phyloP scores from a whole-genome alignment of 1,140 invertebrate genomes.

The Apis laboriosa region DNA sequence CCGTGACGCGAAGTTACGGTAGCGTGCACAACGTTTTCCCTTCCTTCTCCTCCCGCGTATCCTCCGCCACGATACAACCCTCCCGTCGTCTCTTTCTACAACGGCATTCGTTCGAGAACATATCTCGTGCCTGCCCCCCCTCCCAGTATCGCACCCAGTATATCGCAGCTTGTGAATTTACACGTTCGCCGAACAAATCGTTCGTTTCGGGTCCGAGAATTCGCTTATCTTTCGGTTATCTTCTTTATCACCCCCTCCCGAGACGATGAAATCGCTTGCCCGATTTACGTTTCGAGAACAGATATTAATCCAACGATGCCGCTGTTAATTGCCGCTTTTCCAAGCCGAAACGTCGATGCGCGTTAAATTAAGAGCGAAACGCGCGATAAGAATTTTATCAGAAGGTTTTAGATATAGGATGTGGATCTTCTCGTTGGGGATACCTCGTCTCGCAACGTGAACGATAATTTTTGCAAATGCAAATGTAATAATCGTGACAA shows the following conservation, averaged over 20 bases:
- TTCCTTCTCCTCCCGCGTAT: constrained; percentile 37
- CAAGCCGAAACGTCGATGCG: too few species aligned
- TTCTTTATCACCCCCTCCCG: not conserved
- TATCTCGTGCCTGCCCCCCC: not conserved
- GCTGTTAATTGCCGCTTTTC: too few species aligned
- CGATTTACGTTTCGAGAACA: too few species aligned
- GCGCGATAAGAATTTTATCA: too few species aligned
- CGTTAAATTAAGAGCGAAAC: too few species aligned
- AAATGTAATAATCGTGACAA: too few species aligned
- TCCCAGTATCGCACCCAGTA: not conserved
- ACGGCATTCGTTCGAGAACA: constrained; percentile 45
- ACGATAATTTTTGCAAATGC: too few species aligned
- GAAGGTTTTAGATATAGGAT: too few species aligned
- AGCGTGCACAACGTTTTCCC: constrained; percentile 73
- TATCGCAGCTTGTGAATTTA: constrained; percentile 27
- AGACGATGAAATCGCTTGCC: not conserved
- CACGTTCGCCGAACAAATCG: constrained; percentile 15
- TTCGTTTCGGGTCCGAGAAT: not conserved
- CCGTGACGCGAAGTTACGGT: constrained; percentile 77
- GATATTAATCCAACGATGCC: too few species aligned
- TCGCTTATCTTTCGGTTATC: constrained; percentile 13
- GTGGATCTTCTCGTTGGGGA: too few species aligned
- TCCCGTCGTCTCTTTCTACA: constrained; percentile 32
- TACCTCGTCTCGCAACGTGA: too few species aligned
- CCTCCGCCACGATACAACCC: not conserved